Base-by-base conservation (phyloP, 1,140 invertebrate genomes). In the Sinonovacula constricta region DNA sequence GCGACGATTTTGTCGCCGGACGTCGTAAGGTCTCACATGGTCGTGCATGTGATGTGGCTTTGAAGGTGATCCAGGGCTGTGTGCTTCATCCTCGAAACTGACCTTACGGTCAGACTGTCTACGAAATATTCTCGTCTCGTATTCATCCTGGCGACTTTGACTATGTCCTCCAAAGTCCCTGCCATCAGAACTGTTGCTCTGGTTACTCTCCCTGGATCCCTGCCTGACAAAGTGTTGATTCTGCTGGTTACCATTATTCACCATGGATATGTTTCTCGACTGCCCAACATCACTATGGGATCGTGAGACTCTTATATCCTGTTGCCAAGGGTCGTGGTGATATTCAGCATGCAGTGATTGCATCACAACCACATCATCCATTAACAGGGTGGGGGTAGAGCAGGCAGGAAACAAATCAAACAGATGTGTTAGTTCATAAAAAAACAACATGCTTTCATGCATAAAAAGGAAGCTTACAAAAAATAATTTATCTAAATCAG, bases 81-180 rank as follows among this genome's bases (percentile, higher is more conserved):
- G 62, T 30, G 3, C 18, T 18, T 78, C 65, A 69, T 70, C 59
- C 57, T 69, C 33, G 59, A 70, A 62, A 5, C 63, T 69, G 34
- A 70, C 66, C 57, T 70, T 63, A 26, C 62, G 67, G 26, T 78
- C 67, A 14, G 66, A 49, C 54, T 68, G 54, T 53, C 75, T 31
- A 53, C 75, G 75, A 78, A 78, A 78, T 22, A 78, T 78, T 63
- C 75, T 59, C 7, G 75, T 63, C 31, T 78, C 75, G 45, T 62
- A 78, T 39, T 78, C 75, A 24, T 24, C 22, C 1, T 60, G 66
- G n/a, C 28, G n/a, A 2, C 28, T 28, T n/a, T n/a, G n/a, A n/a
- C n/a, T n/a, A n/a, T n/a, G n/a, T n/a, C n/a, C n/a, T 39, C 65
- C 57, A 12, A n/a, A 24, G 49, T 45, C 66, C 15, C 31, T 49